Evolutionary conservation across 2,113 vertebrate species (phyloP).

Genomic region (Neomonachus schauinslandi): DNA sequence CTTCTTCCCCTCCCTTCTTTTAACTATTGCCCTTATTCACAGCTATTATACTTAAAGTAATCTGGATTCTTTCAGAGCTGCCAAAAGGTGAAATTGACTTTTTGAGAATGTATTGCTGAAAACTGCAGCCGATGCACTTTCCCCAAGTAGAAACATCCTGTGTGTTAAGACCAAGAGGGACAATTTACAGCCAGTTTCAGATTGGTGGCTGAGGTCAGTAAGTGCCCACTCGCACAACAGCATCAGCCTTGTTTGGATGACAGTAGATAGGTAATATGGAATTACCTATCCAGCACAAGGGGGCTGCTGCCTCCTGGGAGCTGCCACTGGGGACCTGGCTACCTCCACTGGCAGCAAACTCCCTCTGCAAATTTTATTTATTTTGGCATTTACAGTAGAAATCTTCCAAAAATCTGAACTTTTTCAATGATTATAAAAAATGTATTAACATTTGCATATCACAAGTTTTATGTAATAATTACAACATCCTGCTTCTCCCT

Average conservation of each 20-base stretch:
- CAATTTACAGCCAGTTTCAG: constrained; percentile 77
- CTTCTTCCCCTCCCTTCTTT: neutral
- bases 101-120: constrained; percentile 78
- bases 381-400: neutral
- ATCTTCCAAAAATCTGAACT: neutral
- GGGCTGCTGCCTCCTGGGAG: neutral
- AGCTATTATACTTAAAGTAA: constrained; percentile 66
- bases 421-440: neutral
- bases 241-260: constrained; percentile 54
- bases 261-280: too few relatives aligned
- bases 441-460: neutral
- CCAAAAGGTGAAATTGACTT: constrained; percentile 85
- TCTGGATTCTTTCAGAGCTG: constrained; percentile 75
- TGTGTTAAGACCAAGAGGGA: constrained; percentile 73
- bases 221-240: constrained; percentile 54
- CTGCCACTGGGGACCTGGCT: neutral
- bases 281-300: too few relatives aligned
- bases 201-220: constrained; percentile 71
- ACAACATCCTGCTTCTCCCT: neutral
- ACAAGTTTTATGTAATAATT: neutral
- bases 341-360: neutral
- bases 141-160: constrained; percentile 72
- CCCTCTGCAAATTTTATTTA: neutral
- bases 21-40: constrained; percentile 57
- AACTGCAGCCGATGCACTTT: constrained; percentile 82